Evolutionary conservation across 2,113 vertebrate genomes (phyloP).

Genomic region (Tympanuchus pallidicinctus): DNA sequence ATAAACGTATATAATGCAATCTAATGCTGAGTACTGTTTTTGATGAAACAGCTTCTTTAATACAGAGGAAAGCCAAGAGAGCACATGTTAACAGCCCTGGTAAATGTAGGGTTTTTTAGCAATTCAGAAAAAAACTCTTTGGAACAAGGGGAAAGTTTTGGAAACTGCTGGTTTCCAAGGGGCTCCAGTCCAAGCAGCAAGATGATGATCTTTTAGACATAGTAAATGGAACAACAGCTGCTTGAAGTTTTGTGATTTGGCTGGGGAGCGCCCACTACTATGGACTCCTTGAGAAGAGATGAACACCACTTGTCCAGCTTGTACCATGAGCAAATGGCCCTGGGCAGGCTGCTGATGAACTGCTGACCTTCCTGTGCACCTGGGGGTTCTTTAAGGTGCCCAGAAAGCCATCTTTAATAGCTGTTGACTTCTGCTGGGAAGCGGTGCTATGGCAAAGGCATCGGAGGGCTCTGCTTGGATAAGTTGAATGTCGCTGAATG

Average conservation of each 20-base stretch:
- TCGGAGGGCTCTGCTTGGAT: background rate
- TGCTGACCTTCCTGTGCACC: accelerated
- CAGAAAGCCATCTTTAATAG: accelerated
- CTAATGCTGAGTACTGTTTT: background rate
- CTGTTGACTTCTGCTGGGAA: background rate
- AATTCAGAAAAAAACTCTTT: background rate
- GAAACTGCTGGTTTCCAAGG: background rate
- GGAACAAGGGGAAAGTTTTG: background rate
- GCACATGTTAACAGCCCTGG: background rate
- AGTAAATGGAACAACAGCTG: background rate
- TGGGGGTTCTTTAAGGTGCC: background rate
- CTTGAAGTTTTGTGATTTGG: background rate
- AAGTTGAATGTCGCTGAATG: background rate
- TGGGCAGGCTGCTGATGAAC: accelerated
- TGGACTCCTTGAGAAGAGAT: accelerated
- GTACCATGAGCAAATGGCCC: background rate
- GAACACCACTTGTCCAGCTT: too few relatives aligned
- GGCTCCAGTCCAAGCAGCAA: background rate
- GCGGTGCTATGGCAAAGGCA: too few relatives aligned
- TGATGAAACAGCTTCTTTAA: background rate
- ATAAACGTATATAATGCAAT: background rate
- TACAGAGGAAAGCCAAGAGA: background rate
- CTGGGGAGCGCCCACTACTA: accelerated
- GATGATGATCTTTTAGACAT: background rate
- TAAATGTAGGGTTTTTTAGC: background rate